Conservation (phyloP, 2,113 vertebrate species). For the Lontra canadensis region DNA sequence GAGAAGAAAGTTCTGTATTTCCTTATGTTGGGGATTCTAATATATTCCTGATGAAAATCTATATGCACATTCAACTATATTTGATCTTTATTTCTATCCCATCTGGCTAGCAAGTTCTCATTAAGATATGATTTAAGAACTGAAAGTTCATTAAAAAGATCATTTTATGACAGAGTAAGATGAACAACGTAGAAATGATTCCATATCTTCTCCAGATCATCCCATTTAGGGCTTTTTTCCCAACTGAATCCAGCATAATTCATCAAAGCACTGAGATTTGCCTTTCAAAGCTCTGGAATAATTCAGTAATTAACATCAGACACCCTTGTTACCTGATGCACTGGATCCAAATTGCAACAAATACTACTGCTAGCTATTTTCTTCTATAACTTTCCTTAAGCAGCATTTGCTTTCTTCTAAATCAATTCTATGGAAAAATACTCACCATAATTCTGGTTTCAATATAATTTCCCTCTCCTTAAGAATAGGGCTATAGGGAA, state of each 20-base stretch:
- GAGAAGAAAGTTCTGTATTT: constrained; percentile 32
- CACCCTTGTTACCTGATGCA: constrained; percentile 9
- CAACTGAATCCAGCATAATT: constrained; percentile 68
- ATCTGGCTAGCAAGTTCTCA: constrained; percentile 72
- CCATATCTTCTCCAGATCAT: constrained; percentile 69
- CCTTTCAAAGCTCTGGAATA: constrained; percentile 64
- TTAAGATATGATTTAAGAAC: constrained; percentile 81
- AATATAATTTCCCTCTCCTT: not conserved
- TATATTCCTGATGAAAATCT: constrained; percentile 72
- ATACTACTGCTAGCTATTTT: constrained; percentile 28
- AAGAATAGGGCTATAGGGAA: not conserved
- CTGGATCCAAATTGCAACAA: constrained; percentile 37
- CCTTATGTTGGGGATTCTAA: constrained; percentile 66
- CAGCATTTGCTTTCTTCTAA: not conserved
- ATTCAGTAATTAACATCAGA: constrained; percentile 67
- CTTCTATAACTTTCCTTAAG: constrained; percentile 1
- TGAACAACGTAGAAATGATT: constrained; percentile 65
- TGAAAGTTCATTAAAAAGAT: constrained; percentile 80
- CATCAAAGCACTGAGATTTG: constrained; percentile 53
- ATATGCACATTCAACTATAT: constrained; percentile 56
- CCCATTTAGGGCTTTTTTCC: constrained; percentile 71
- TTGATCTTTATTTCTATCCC: constrained; percentile 69
- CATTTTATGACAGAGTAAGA: constrained; percentile 76
- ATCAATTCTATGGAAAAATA: constrained; percentile 38
- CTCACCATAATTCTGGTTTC: constrained; percentile 32